Evolutionary conservation across 1,140 invertebrate species (phyloP).

Genomic region (Protaetia brevitarsis): DNA sequence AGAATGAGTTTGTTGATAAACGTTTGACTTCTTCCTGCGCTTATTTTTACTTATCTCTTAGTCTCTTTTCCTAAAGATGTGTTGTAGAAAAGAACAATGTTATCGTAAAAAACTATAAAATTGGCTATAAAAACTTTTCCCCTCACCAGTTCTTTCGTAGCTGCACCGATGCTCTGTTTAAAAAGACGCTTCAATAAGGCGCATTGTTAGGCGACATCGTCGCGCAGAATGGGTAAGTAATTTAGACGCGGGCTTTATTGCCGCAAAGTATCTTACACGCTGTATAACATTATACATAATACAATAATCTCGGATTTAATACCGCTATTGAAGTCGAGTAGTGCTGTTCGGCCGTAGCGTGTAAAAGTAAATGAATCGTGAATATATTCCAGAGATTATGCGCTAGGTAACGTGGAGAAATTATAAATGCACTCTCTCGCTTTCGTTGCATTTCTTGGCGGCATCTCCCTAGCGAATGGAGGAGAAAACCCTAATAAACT

Average conservation of each 20-base stretch:
- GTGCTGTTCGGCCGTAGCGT: slow-evolving; percentile 3
- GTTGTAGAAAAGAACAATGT: not conserved
- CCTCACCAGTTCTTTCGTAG: no score
- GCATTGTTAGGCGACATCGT: slow-evolving; percentile 1
- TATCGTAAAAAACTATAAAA: slow-evolving; percentile 16
- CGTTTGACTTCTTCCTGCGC: no score
- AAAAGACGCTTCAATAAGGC: not conserved
- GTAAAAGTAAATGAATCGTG: slow-evolving; percentile 8
- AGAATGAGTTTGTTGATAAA: no score
- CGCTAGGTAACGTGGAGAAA: not conserved
- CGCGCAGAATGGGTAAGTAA: not conserved
- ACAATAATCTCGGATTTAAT: slow-evolving; percentile 5
- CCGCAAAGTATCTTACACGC: slow-evolving; percentile 8
- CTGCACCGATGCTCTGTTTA: no score
- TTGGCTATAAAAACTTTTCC: no score
- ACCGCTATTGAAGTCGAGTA: slow-evolving; percentile 9
- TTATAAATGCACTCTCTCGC: not conserved
- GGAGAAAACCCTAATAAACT: not conserved
- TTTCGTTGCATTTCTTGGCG: not conserved
- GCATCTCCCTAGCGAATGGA: not conserved
- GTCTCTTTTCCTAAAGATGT: not conserved
- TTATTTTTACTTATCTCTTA: not conserved
- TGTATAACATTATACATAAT: slow-evolving; percentile 16
- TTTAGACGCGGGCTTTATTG: slow-evolving; percentile 5
- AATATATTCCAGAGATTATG: not conserved